Base-by-base conservation (phyloP, 2,888 invertebrate genomes). In the Leptinotarsa juncta region DNA sequence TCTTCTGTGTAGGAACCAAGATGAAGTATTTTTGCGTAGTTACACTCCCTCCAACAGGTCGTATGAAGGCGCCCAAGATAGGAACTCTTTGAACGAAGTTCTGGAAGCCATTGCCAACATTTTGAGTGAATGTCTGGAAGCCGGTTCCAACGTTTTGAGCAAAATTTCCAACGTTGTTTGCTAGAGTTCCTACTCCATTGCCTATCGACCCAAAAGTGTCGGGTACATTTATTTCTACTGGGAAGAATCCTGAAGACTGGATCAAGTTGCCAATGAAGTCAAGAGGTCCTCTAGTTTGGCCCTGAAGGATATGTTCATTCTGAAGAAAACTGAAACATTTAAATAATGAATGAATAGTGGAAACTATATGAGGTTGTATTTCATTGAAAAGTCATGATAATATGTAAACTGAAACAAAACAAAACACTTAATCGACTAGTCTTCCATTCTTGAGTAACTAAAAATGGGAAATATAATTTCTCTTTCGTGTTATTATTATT, bases 161-260 rank as follows among this genome's bases (percentile, higher is more conserved):
- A 20, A 82, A 80, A 66, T 76, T 77, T 23, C 81, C 81, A 14
- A 82, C 77, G 65, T 79, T 80, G 26, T 74, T 74, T 3, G 79
- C 72, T 49, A 80, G 73, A 15, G 74, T 71, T 16, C 79, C 77
- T 1, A 82, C 74, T 1, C 79, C 78, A 26, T 77, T 79, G 5
- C 82, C 82, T 48, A 86, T 82, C 14, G 81, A 80, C 16, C 87
- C 84, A 70, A 92, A 87, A 0, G 90, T 87, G 79, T 92, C 91
- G 3, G 92, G 92, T 0, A 93, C 90, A 82, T 92, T 93, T 2
- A 93, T 86, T 86, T 92, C 91, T 70, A 93, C 87, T 0, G 93
- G 93, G 23, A 93, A 86, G 83, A 90, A 91, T 0, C 90, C 90
- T 32, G 91, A 89, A 5, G 86, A 85, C 18, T 89, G 89, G 73